Conservation (phyloP, 2,888 invertebrate genomes). For the Agriopis marginaria region DNA sequence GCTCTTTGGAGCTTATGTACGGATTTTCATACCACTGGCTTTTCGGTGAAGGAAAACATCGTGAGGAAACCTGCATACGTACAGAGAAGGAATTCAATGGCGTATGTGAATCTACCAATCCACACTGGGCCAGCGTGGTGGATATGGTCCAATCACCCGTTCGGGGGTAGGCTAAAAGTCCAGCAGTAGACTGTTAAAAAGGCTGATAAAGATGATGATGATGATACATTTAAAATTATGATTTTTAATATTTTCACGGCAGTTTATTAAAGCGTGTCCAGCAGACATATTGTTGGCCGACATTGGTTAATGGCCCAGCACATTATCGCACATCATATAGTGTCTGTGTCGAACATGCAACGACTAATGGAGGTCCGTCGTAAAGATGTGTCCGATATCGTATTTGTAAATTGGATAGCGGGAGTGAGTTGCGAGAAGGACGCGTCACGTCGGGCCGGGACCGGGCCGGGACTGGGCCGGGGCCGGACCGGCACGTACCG, state of each 20-base stretch:
- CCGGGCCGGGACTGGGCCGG: background rate
- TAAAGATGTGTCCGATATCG: conserved; percentile 34
- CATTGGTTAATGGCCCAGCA: conserved; percentile 6
- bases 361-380: conserved; percentile 20
- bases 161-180: no score
- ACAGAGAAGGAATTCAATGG: no score
- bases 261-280: background rate
- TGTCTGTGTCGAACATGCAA: conserved; percentile 6
- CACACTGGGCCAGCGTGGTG: no score
- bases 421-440: conserved; percentile 16
- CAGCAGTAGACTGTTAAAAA: no score
- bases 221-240: no score
- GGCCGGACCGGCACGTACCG: conserved; percentile 27
- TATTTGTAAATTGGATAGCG: conserved; percentile 16
- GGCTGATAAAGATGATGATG: no score
- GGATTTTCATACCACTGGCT: no score
- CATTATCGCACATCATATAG: background rate
- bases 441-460: conserved; percentile 17
- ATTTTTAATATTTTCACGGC: background rate
- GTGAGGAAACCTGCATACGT: no score
- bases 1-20: no score
- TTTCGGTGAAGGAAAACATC: no score
- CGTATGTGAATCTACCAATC: no score
- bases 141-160: no score
- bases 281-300: background rate